Evolutionary conservation across 2,113 vertebrate species (phyloP).

Genomic region (Anser brachyrhynchus): DNA sequence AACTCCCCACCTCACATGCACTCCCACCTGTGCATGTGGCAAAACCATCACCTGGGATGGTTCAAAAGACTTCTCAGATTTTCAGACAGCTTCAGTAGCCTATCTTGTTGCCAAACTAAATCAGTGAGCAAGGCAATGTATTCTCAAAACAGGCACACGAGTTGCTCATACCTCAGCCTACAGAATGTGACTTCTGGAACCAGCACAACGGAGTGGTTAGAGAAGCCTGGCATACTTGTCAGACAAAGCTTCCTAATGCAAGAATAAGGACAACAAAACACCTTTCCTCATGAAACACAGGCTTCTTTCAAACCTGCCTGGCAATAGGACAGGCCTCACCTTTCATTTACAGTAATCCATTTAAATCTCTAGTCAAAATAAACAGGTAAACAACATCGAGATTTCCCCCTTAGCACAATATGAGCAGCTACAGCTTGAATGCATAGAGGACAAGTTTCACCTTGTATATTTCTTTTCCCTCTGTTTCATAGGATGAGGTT

Average conservation of each 20-base stretch:
- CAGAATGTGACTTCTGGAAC: slow-evolving; percentile 7
- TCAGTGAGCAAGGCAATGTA: not conserved
- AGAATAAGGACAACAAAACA: not conserved
- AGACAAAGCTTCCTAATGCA: slow-evolving; percentile 16
- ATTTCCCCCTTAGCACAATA: not conserved
- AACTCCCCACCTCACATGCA: not conserved
- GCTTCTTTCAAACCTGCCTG: not conserved
- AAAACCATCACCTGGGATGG: not conserved
- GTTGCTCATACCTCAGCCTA: not conserved
- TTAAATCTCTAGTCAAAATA: not conserved
- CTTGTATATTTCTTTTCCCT: not conserved
- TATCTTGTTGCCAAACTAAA: not conserved
- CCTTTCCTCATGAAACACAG: not conserved
- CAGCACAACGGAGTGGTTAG: not conserved
- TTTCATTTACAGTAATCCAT: not conserved
- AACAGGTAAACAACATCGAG: not conserved
- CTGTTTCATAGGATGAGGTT: not conserved
- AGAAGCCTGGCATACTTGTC: not conserved
- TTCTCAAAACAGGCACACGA: not conserved
- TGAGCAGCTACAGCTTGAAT: not conserved
- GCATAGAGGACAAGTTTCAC: not conserved
- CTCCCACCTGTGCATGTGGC: not conserved
- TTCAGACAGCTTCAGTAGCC: not conserved
- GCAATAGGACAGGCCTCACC: not conserved
- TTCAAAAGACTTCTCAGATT: not conserved